Evolutionary conservation across 2,888 invertebrate species (phyloP).

Genomic region (Doris montereyensis): DNA sequence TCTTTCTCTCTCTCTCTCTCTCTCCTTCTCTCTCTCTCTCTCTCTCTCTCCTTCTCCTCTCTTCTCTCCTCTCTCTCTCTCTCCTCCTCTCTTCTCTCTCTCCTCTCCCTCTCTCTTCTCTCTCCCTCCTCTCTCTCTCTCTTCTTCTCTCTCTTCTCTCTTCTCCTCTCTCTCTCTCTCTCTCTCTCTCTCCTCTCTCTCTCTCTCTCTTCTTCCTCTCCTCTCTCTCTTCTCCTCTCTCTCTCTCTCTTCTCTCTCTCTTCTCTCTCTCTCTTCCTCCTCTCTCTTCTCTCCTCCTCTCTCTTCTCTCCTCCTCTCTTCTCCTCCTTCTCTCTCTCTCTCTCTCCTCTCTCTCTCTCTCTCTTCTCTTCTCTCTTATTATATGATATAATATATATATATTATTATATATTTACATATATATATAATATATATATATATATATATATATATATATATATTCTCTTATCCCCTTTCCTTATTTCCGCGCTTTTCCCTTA

Average conservation of each 20-base stretch:
- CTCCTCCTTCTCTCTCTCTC: constrained; percentile 4
- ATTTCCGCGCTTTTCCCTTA: too few species aligned
- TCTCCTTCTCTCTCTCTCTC: neutral
- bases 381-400: neutral
- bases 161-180: neutral
- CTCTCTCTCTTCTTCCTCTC: neutral
- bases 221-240: neutral
- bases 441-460: too few species aligned
- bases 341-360: neutral
- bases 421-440: too few species aligned
- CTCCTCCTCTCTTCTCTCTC: constrained; percentile 1
- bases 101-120: neutral
- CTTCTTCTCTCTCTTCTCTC: neutral
- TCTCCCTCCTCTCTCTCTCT: neutral
- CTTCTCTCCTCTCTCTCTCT: neutral
- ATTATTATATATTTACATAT: too few species aligned
- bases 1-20: neutral
- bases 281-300: neutral
- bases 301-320: neutral
- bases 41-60: neutral
- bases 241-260: neutral
- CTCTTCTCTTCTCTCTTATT: neutral
- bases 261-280: neutral
- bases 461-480: too few species aligned
- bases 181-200: neutral